Conservation (phyloP, 1,140 invertebrate genomes). For the Diploscapter pachys region DNA sequence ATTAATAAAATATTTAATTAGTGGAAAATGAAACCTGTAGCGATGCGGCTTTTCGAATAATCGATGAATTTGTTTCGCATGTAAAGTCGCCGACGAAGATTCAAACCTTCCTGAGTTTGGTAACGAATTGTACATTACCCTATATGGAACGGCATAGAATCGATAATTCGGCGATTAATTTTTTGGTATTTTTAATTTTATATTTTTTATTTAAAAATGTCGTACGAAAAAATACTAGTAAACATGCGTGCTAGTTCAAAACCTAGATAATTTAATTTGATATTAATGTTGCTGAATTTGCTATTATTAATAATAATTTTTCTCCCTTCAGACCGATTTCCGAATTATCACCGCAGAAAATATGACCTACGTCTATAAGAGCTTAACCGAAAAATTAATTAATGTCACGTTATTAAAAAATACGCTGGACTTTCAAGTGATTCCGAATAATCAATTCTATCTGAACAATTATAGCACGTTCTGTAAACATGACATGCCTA, state of each 20-base stretch:
- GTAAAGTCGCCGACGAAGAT: too few species aligned
- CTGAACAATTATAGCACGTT: conserved; percentile 19
- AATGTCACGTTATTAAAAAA: conserved; percentile 7
- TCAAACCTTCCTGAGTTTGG: too few species aligned
- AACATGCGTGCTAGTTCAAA: neutral
- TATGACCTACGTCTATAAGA: conserved; percentile 23
- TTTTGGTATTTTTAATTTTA: conserved; percentile 5
- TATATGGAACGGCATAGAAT: neutral
- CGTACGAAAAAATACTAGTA: neutral
- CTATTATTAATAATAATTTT: neutral
- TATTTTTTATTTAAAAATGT: neutral
- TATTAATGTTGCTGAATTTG: too few species aligned
- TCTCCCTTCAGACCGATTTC: conserved; percentile 22
- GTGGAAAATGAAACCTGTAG: conserved; percentile 1
- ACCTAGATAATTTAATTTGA: neutral
- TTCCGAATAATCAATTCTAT: conserved; percentile 18
- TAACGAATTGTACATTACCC: too few species aligned
- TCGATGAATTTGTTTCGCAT: neutral
- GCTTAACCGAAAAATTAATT: conserved; percentile 10
- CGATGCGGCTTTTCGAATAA: neutral
- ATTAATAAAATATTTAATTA: too few species aligned
- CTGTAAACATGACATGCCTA: conserved; percentile 13
- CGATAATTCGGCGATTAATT: neutral
- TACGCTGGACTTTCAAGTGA: conserved; percentile 16
- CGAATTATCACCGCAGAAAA: conserved; percentile 12